Base-by-base conservation (phyloP, 2,113 vertebrate species). In the Dasyornis broadbenti region DNA sequence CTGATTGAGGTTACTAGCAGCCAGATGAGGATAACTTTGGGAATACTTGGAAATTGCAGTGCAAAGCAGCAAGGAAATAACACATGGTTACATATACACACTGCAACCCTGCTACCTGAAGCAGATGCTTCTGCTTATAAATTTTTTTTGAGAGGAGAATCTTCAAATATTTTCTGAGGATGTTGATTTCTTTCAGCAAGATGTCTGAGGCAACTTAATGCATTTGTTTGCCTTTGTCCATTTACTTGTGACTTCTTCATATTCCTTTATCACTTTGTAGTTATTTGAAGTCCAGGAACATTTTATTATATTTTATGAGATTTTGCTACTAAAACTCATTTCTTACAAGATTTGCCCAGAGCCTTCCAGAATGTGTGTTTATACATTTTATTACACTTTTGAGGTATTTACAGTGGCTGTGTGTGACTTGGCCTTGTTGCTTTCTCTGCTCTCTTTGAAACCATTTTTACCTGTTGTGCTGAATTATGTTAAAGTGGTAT, bases 401-500 rank as follows among this genome's bases (percentile, higher is more conserved):
- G 40, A 89, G 44, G 37, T 47, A 44, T 54, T 75, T 73, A 60
- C 24, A 12, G 14, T 86, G 56, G 4, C 52, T 52, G 23, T 3
- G 1, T 80, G 10, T 70, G 56, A 60, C 56, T 94, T 71, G 19
- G 8, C 4, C 0, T 0, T 44, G 24, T 52, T 0, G 0, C 27
- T n/a, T 78, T 39, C 28, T 86, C 24, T 78, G 35, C 37, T 73
- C 1, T 59, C 28, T 73, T 33, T 39, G 64, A 78, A 59, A 77
- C 9, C 26, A 5, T 53, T 89, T 79, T 64, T 87, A 28, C 11
- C 14, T 31, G 0, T 73, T 77, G 21, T 70, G 21, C 12, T 56
- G 9, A 53, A 33, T 63, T 66, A 50, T 24, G 18, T 86, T 71
- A 70, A 85, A 79, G 17, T 52, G 27, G 12, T 45, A 37, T 33